Percentiles rank a stretch among this genome's conserved stretches.
Conservation (phyloP, 1,140 invertebrate genomes). For the Penaeus indicus region DNA sequence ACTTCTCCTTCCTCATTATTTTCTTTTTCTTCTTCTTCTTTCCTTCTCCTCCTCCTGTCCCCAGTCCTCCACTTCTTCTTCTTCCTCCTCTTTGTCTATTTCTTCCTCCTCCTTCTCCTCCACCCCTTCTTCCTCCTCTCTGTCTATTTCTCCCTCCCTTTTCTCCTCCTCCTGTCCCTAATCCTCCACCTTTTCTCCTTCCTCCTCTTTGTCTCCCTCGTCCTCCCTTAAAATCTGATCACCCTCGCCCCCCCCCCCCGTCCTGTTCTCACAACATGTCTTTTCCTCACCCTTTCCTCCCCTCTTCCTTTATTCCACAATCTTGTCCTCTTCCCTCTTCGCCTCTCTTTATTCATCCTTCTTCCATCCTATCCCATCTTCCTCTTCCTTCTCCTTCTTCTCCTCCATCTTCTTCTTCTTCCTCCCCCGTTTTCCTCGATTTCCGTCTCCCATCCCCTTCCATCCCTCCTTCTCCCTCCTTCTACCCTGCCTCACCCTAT, state of each 20-base stretch:
- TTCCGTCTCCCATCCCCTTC: background rate
- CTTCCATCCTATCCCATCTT: no score
- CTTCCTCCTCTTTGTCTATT: background rate
- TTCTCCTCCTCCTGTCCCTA: background rate
- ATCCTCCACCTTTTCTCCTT: background rate
- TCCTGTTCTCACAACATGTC: background rate
- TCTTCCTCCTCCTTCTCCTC: no score
- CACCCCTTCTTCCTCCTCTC: background rate
- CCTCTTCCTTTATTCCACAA: conserved; percentile 5
- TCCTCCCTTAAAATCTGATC: background rate
- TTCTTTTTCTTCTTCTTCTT: no score
- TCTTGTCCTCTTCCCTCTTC: conserved; percentile 3
- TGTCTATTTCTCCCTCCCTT: background rate
- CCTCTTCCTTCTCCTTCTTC: conserved; percentile 11
- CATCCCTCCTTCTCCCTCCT: conserved; percentile 1
- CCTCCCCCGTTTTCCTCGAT: no score
- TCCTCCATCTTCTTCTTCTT: background rate
- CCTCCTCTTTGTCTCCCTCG: background rate
- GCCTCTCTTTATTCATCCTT: background rate
- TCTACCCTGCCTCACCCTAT: no score
- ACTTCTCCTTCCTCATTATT: no score
- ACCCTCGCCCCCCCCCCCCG: background rate
- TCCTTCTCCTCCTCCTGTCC: no score
- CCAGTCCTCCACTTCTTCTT: no score
- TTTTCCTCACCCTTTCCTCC: conserved; percentile 4